Evolutionary conservation across 2,888 invertebrate species (phyloP).

Genomic region (Melipona bicolor): DNA sequence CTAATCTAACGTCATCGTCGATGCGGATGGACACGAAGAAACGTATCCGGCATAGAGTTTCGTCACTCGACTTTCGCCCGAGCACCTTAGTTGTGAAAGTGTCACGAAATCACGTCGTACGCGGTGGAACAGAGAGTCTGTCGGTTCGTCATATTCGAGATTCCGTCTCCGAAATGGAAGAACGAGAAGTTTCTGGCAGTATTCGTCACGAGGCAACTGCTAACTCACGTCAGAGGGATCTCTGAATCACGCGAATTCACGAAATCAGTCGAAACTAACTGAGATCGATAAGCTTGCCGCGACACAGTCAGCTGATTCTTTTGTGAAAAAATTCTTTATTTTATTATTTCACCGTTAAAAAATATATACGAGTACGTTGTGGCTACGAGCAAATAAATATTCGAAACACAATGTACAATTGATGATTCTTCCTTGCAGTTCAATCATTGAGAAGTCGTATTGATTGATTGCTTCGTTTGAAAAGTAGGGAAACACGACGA

Average conservation of each 20-base stretch:
- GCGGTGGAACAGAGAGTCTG: slow-evolving; percentile 44
- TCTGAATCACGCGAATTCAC: not conserved
- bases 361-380: no score
- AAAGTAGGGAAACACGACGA: no score
- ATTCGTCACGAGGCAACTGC: not conserved
- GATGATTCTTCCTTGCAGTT: no score
- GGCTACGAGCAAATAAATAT: no score
- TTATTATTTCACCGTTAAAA: no score
- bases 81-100: slow-evolving; percentile 79
- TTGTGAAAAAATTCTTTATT: not conserved
- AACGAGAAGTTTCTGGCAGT: not conserved
- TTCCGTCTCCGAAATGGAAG: not conserved
- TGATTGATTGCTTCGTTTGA: no score
- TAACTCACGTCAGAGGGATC: no score
- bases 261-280: not conserved
- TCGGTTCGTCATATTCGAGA: slow-evolving; percentile 19
- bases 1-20: slow-evolving; percentile 54
- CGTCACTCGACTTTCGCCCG: slow-evolving; percentile 81
- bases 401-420: no score
- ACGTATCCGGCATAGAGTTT: slow-evolving; percentile 71
- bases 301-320: not conserved
- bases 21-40: slow-evolving; percentile 44
- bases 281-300: not conserved
- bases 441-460: no score
- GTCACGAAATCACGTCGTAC: slow-evolving; percentile 75